Base-by-base conservation (phyloP, 2,113 vertebrate species). In the Malurus melanocephalus region DNA sequence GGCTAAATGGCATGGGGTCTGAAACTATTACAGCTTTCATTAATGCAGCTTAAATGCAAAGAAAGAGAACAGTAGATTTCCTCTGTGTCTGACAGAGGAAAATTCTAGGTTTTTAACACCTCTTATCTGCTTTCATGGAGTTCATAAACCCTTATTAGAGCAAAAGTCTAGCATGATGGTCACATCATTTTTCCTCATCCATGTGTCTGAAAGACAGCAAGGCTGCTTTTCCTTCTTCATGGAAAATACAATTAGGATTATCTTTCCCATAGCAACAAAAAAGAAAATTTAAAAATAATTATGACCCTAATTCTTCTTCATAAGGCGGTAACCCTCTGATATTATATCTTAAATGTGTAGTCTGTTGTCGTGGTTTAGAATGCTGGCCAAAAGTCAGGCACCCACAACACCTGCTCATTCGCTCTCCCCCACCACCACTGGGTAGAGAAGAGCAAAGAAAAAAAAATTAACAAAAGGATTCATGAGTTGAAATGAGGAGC, bases 1-100 rank as follows among this genome's bases (percentile, higher is more conserved):
- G 73, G 60, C 38, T 93, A 94, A 97, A 93, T 94, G 79, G 35
- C 48, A 95, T 68, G 68, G 53, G 48, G 64, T 96, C 67, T 72
- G 75, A 88, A 94, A 83, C 79, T 95, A 93, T 96, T 96, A 86
- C 57, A 49, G 20, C 55, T 93, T 95, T 96, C 86, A 96, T 96
- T 96, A 96, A 66, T 49, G 32, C 40, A 94, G 35, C 51, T 83
- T 71, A 89, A 92, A 94, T 71, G 87, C 60, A 46, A 66, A 89
- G 89, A 93, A 93, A 59, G 12, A 49, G 78, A 95, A 93, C 90
- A 96, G 87, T 74, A 77, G 55, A 13, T 78, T 90, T 61, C 48
- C 69, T 16, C 72, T 48, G 14, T 93, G 73, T 59, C 24, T 88
- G 33, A 71, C 8, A 80, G 52, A 28, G 52, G 30, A 87, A 91